Evolutionary conservation across 2,797 vertebrate genomes (phyloP), one percentile per base, ranked within the genome.

Genomic region (Epinephelus awoara): DNA sequence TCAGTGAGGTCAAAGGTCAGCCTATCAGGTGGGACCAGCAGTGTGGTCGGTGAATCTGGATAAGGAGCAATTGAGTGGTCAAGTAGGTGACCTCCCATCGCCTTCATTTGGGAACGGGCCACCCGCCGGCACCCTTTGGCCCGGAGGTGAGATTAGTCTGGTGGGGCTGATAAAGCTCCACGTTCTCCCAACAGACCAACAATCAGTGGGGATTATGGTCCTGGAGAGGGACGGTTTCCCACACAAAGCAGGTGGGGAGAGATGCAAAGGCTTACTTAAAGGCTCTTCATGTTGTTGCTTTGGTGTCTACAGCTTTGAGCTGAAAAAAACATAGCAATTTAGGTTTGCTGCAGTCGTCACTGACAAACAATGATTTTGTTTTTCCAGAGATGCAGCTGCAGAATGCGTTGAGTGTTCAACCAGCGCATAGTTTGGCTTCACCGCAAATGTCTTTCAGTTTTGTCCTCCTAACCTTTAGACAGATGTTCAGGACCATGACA

Each of bases 71-170:
- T 58, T 69, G 62, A 84, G 67, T 68, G 83, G 91, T 89, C 97
- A 96, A 96, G 95, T 94, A 96, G 94, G 94, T 92, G 95, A 89
- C 88, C 88, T 88, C 77, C 63, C 70, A 42, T 95, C 93, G 93
- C 94, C 95, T 95, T 96, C 95, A 93, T 95, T 95, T 95, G 95
- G 95, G 94, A 92, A 93, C 40, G 69, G 89, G 70, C 77, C 88
- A 79, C 89, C 88, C 77, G 25, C 57, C 7, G 8, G 79, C 46
- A 72, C 59, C 68, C 84, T 83, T 85, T 74, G 83, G 74, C 86
- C 85, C 12, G 2, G 79, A 88, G 89, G 84, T 80, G 77, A 91
- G 90, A 92, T 93, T 91, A 88, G 77, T 81, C 75, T 90, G 88
- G 85, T 65, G 65, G 62, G 29, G 83, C 76, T 83, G 90, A 94